phyloP scores from a whole-genome alignment of 2,888 invertebrate species.

The Syrphus vitripennis region DNA sequence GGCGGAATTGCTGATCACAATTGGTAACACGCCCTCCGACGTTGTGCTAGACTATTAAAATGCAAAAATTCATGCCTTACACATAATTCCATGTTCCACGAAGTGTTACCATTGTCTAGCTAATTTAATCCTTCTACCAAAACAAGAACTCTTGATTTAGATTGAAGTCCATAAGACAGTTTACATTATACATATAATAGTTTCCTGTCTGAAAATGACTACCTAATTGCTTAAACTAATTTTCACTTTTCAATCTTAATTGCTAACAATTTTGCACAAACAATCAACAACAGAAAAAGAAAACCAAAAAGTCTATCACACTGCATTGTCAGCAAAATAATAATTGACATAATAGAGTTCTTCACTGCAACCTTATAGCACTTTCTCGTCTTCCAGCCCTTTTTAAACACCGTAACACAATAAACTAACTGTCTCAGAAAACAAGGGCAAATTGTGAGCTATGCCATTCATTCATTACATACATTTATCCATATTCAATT shows the following conservation, averaged over 20 bases:
- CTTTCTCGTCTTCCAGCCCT: neutral
- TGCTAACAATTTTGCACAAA: neutral
- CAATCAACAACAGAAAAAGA: constrained; percentile 3
- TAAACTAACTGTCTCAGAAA: constrained; percentile 2
- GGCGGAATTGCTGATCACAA: too few species aligned
- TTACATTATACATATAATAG: neutral
- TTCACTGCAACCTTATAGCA: constrained; percentile 1
- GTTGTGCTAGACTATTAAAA: too few species aligned
- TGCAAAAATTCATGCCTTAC: too few species aligned
- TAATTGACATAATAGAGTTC: neutral
- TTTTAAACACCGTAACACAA: constrained; percentile 14
- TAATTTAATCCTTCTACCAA: too few species aligned
- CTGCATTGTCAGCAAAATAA: constrained; percentile 20
- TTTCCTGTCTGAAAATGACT: neutral
- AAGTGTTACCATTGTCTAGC: too few species aligned
- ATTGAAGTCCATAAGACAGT: neutral
- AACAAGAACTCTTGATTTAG: too few species aligned
- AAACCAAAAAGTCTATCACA: constrained; percentile 5
- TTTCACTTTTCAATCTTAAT: constrained; percentile 10
- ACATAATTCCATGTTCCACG: too few species aligned
- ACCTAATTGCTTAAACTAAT: neutral
- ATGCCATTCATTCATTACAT: neutral
- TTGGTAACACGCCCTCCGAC: too few species aligned
- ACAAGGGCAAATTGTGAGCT: neutral
- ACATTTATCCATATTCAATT: neutral